Evolutionary conservation across 2,797 vertebrate species (phyloP).

Genomic region (Acanthurus tractus): DNA sequence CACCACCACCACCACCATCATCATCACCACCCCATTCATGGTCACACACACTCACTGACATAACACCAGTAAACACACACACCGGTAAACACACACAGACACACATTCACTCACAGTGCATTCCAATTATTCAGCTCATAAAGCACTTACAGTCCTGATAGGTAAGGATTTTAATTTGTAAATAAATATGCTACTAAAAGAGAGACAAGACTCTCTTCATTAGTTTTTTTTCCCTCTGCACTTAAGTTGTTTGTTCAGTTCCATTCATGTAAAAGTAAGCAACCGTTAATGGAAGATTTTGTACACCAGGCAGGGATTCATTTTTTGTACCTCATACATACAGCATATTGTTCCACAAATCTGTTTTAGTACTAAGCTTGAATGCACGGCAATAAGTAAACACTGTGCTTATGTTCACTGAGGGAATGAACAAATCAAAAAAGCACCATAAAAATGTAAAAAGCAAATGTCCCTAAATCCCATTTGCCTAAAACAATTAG

Average conservation of each 20-base stretch:
- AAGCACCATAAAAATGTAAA: slow-evolving; percentile 45
- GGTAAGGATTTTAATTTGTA: slow-evolving; percentile 63
- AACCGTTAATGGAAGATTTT: slow-evolving; percentile 42
- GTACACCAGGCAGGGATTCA: slow-evolving; percentile 34
- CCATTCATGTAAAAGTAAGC: slow-evolving; percentile 38
- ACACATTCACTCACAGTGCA: slow-evolving; percentile 43
- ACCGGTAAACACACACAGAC: slow-evolving; percentile 8
- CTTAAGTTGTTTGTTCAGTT: slow-evolving; percentile 30
- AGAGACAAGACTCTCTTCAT: slow-evolving; percentile 51
- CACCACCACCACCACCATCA: background rate
- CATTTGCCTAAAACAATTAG: slow-evolving; percentile 46
- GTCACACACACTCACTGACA: slow-evolving; percentile 44
- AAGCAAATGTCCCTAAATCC: slow-evolving; percentile 59
- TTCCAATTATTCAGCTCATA: slow-evolving; percentile 60
- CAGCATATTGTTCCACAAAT: slow-evolving; percentile 52
- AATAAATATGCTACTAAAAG: slow-evolving; percentile 55
- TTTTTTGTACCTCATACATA: slow-evolving; percentile 30
- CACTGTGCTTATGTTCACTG: slow-evolving; percentile 20
- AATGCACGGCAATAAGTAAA: slow-evolving; percentile 44
- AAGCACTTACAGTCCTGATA: slow-evolving; percentile 59
- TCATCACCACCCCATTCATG: slow-evolving; percentile 16
- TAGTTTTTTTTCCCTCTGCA: slow-evolving; percentile 30
- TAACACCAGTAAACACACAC: slow-evolving; percentile 23
- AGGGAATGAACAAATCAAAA: slow-evolving; percentile 45
- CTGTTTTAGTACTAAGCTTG: slow-evolving; percentile 40